These are phyloP conservation scores for Mimachlamys varia DNA, from an alignment of 2,888 invertebrate genomes.

Conservation along the genomic window DNA sequence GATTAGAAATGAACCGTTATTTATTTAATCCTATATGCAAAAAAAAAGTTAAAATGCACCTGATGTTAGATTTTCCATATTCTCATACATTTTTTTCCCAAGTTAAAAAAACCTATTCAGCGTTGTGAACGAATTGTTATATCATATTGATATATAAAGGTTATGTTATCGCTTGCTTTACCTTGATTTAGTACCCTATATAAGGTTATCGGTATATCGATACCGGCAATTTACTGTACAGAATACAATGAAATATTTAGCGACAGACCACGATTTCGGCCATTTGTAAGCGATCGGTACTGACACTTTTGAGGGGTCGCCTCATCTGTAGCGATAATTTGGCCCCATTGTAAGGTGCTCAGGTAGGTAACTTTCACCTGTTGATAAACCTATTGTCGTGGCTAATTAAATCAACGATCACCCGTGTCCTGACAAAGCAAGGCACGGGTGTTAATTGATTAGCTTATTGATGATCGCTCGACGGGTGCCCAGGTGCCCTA, in stretches of 20 bases:
- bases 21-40: not conserved
- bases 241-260: not conserved
- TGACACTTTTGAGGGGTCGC: constrained; percentile 33
- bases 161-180: not conserved
- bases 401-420: constrained; percentile 31
- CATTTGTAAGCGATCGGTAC: constrained; percentile 3
- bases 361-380: constrained; percentile 32
- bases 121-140: not conserved
- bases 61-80: not conserved
- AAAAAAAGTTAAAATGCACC: no score
- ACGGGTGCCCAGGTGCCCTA: constrained; percentile 2
- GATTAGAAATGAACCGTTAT: not conserved
- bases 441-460: constrained; percentile 34
- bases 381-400: not conserved
- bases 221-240: not conserved
- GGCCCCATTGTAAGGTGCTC: constrained; percentile 25
- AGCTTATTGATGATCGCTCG: not conserved
- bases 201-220: not conserved
- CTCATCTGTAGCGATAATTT: not conserved
- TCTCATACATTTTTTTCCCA: no score
- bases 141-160: not conserved
- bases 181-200: not conserved
- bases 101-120: no score
- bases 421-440: not conserved
- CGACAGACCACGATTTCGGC: constrained; percentile 12